A percentile compares a stretch with the other conserved stretches of the same genome.
Evolutionary conservation across 2,113 vertebrate genomes (phyloP).

Genomic region (Elgaria multicarinata): DNA sequence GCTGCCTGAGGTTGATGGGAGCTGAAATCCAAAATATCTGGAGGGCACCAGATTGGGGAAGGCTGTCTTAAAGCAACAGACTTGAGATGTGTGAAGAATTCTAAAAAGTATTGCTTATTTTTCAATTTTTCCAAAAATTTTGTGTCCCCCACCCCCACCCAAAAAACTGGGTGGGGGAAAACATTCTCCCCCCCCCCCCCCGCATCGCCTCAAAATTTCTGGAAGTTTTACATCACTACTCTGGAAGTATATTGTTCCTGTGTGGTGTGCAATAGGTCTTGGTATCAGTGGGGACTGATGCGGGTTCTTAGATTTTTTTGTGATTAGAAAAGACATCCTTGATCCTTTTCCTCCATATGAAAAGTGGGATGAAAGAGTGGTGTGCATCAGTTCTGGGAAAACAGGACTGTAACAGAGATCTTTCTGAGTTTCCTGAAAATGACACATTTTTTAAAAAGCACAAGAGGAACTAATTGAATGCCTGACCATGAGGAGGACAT

Average conservation of each 20-base stretch:
- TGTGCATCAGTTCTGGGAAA: background rate
- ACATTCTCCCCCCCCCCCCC: too few species aligned
- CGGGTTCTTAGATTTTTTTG: background rate
- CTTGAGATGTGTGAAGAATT: too few species aligned
- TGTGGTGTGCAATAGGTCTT: background rate
- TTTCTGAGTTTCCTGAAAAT: background rate
- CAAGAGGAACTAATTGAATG: background rate
- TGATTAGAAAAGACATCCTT: background rate
- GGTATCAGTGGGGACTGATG: background rate
- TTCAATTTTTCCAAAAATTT: too few species aligned
- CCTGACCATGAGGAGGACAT: background rate
- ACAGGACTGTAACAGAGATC: background rate
- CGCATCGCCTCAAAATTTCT: too few species aligned
- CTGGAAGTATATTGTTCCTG: background rate
- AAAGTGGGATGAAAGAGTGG: background rate
- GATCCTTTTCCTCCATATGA: background rate
- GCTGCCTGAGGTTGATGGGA: too few species aligned
- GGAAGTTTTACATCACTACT: too few species aligned
- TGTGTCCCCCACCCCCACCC: too few species aligned
- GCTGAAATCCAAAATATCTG: too few species aligned
- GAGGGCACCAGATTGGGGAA: too few species aligned
- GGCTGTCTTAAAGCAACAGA: too few species aligned
- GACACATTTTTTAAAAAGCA: background rate
- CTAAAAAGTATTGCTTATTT: too few species aligned
- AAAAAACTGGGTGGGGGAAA: too few species aligned